phyloP scores from a whole-genome alignment of 2,113 vertebrate species.

The Pelvicachromis taeniatus region DNA sequence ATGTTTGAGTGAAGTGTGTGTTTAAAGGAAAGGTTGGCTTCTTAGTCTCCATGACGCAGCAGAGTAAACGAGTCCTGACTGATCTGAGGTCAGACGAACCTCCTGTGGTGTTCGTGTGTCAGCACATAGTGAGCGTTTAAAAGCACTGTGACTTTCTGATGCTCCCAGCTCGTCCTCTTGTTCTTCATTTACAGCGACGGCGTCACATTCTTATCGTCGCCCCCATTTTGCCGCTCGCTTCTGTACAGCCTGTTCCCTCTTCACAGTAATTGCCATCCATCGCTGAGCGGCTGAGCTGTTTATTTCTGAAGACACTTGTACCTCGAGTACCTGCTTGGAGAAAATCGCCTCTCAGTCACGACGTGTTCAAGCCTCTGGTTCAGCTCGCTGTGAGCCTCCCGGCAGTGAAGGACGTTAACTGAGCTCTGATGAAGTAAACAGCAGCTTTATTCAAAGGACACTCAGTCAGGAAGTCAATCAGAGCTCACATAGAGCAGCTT shows the following conservation, averaged over 20 bases:
- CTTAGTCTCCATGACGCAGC: not conserved
- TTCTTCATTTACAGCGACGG: not conserved
- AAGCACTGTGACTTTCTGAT: not conserved
- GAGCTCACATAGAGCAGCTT: not conserved
- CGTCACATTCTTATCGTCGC: not conserved
- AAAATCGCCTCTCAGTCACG: not conserved
- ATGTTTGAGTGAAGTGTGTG: not conserved
- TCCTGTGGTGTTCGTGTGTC: not conserved
- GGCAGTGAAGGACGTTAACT: not conserved
- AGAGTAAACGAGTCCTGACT: not conserved
- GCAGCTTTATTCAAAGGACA: not conserved
- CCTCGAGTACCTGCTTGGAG: not conserved
- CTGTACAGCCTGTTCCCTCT: slow-evolving; percentile 21
- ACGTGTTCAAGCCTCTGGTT: not conserved
- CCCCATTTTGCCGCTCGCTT: not conserved
- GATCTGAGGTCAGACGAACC: not conserved
- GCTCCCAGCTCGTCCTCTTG: not conserved
- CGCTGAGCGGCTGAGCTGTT: not conserved
- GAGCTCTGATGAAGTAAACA: not conserved
- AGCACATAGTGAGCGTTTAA: not conserved
- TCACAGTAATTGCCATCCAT: not conserved
- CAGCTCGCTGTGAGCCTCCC: fast-evolving
- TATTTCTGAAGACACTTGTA: not conserved
- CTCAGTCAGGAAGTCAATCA: not conserved
- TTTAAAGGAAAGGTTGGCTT: not conserved